Evolutionary conservation across 2,113 vertebrate genomes (phyloP).

Genomic region (Triplophysa tibetana): DNA sequence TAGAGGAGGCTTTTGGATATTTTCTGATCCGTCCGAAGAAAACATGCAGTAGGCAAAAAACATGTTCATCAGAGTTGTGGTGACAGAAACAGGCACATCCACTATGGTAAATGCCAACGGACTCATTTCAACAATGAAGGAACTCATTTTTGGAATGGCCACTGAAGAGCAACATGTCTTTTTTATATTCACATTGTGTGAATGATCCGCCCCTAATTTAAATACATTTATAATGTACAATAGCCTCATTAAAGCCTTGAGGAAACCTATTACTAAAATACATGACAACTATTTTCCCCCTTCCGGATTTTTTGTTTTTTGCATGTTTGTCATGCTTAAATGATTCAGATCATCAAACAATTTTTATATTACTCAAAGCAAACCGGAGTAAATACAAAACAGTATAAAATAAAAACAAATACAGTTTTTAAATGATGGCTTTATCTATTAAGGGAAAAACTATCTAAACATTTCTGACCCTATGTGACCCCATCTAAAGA

Average conservation of each 20-base stretch:
- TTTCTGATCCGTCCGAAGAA: conserved; percentile 21
- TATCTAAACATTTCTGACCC: too few relatives aligned
- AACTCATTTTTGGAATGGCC: not conserved
- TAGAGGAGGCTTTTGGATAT: conserved; percentile 55
- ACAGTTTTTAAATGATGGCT: too few relatives aligned
- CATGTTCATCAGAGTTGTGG: conserved; percentile 46
- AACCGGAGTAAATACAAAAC: too few relatives aligned
- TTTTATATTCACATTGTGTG: not conserved
- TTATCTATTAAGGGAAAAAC: too few relatives aligned
- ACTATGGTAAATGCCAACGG: conserved; percentile 2
- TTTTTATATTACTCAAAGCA: too few relatives aligned
- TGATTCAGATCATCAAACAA: too few relatives aligned
- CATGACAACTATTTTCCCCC: too few relatives aligned
- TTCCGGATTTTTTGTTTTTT: too few relatives aligned
- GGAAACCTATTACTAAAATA: not conserved
- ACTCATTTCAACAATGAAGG: not conserved
- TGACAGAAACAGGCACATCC: conserved; percentile 33
- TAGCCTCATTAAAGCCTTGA: not conserved
- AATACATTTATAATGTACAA: not conserved
- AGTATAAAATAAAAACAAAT: too few relatives aligned
- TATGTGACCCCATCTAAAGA: too few relatives aligned
- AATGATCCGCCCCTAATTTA: not conserved
- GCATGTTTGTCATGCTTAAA: too few relatives aligned
- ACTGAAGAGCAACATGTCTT: not conserved
- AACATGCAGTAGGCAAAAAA: conserved; percentile 56